These are phyloP conservation scores for Drosophila leonis DNA, from an alignment of 2,888 invertebrate species.

Conservation along the genomic window DNA sequence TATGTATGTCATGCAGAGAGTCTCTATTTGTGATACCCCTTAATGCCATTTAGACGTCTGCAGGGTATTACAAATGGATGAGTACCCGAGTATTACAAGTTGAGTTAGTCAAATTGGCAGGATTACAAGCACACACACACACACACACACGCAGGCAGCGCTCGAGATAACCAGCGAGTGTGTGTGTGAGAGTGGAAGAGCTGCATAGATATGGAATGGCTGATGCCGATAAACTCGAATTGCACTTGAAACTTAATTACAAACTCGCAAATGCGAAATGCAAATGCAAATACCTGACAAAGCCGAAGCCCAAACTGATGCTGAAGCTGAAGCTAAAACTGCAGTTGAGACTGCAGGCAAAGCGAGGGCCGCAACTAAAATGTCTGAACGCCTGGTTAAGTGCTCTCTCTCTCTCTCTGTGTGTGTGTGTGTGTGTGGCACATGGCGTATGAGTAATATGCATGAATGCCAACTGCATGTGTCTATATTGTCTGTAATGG, in stretches of 20 bases:
- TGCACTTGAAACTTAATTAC: constrained; percentile 78
- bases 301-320: constrained; percentile 41
- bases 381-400: constrained; percentile 62
- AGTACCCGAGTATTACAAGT: constrained; percentile 48
- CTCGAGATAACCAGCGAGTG: background rate
- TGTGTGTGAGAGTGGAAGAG: background rate
- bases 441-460: constrained; percentile 71
- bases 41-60: background rate
- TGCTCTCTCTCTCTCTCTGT: constrained; percentile 7
- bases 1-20: background rate
- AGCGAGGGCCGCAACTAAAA: constrained; percentile 47
- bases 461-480: constrained; percentile 63
- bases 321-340: constrained; percentile 9
- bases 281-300: constrained; percentile 62
- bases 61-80: constrained; percentile 38
- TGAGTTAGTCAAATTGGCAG: constrained; percentile 57
- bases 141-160: background rate
- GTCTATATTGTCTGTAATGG: constrained; percentile 59
- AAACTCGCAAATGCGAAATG: constrained; percentile 70
- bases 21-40: background rate
- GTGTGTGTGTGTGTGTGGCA: constrained; percentile 18
- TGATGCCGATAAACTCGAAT: constrained; percentile 70
- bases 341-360: constrained; percentile 10
- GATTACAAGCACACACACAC: constrained; percentile 22
- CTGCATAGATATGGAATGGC: constrained; percentile 32